Evolutionary conservation across 2,113 vertebrate species (phyloP), one percentile per base, ranked within the genome.

Genomic region (Patagioenas fasciata): DNA sequence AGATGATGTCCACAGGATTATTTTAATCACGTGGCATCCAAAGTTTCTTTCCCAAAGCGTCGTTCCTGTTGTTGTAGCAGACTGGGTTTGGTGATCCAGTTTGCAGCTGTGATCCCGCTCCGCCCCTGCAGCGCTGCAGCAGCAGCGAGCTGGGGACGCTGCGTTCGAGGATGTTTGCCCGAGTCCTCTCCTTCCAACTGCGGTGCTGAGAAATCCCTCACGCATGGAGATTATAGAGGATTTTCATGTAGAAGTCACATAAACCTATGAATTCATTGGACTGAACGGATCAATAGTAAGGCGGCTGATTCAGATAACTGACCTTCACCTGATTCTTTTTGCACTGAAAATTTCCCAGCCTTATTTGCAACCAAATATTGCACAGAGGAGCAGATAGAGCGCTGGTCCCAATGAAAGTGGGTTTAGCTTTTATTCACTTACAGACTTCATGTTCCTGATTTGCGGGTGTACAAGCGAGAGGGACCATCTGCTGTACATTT

Each of bases 401-500:
- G 8, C 60, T 36, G 72, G 34, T 61, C 38, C 64, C 16, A 16
- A 0, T 1, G 4, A 11, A 36, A 85, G 60, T 13, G 28, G 38
- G 20, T 65, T 54, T 47, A 23, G 56, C 60, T 85, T 50, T 69
- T 13, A 13, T 25, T 65, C 44, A 48, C 44, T 50, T 25, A 1
- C 23, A 64, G 23, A 3, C 42, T 80, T n/a, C 0, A 5, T 11
- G 66, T n/a, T 65, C 17, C 40, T 66, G 56, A 4, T 51, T 42
- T 62, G 86, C 32, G 85, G 42, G 38, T 47, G 85, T 53, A 13
- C 28, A 23, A 67, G 53, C 6, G 36, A 85, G 86, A 50, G 84
- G 57, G 13, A 36, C 91, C 90, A 92, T 89, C 94, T 93, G 91
- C 61, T 95, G 79, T 80, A 25, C 58, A 15, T 42, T 47, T 72